Percentiles rank a stretch among this genome's conserved stretches.
Conservation (phyloP, 2,888 invertebrate genomes). For the Odontomyia ornata region DNA sequence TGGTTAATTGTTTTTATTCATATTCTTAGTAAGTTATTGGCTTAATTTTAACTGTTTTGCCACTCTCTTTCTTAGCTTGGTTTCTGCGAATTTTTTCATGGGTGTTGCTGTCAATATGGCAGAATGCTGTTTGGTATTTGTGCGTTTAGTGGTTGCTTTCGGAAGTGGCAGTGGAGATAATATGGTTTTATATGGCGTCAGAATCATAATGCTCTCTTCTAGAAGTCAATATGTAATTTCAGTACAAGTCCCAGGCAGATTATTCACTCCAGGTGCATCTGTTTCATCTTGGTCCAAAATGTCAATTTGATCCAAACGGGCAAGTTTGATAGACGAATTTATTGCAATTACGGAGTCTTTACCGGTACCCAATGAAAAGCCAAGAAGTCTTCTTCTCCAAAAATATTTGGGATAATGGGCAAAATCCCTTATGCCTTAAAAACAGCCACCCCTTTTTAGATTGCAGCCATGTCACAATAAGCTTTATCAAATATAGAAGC, state of each 20-base stretch:
- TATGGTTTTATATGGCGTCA: background rate
- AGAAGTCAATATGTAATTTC: background rate
- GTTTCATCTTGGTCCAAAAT: background rate
- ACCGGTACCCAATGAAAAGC: background rate
- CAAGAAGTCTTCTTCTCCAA: background rate
- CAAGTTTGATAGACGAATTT: background rate
- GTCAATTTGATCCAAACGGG: background rate
- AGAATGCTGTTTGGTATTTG: slow-evolving; percentile 13
- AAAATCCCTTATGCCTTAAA: background rate
- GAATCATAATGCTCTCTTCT: background rate
- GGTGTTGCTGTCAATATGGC: background rate
- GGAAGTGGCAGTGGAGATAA: background rate
- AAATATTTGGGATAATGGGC: background rate
- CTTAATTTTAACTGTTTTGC: background rate
- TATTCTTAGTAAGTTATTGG: background rate
- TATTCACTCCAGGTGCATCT: background rate
- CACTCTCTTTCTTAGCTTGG: background rate
- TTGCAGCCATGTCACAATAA: background rate
- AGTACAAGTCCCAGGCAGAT: background rate
- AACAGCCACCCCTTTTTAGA: background rate
- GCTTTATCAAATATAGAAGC: slow-evolving; percentile 20
- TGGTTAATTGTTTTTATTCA: background rate
- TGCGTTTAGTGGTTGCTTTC: background rate
- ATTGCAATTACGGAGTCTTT: background rate
- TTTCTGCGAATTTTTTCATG: background rate